Base-by-base conservation (phyloP, 2,888 invertebrate genomes). In the Carpatolechia fugitivella region DNA sequence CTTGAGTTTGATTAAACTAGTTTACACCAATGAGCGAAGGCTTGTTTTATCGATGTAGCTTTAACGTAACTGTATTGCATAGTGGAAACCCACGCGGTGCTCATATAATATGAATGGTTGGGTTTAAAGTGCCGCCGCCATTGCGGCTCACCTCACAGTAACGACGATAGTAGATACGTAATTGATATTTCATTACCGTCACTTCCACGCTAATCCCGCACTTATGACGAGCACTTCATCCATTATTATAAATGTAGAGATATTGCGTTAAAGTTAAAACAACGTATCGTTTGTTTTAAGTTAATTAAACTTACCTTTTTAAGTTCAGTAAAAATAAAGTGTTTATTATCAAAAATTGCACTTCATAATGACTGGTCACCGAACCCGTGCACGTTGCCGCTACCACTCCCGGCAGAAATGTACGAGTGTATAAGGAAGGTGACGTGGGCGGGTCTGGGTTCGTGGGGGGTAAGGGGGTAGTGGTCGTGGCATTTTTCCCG, bases 401-500 rank as follows among this genome's bases (percentile, higher is more conserved):
- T 44, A 10, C 13, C 44, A 44, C 44, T 44, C 44, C 2, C 29
- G 7, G 44, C 44, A 20, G 24, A 44, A 44, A 44, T 44, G 29
- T 8, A 41, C 18, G 11, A 10, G 6, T 14, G 36, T 36, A 36
- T 36, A 36, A 8, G 59, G 56, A 47, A 41, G 54, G 56, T 48
- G 47, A 4, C 24, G 24, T 24, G 24, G 24, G 24, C 3, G 3
- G 24, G 24, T 24, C 24, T 24, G 24, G 24, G 3, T 4, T 6
- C 24, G 24, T 24, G 24, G 70, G 64, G 72, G 72, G 67, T 56
- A 62, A n/a, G 60, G 60, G 57, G 49, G 55, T 50, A 51, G 61
- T 60, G 63, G 60, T n/a, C 16, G 5, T 49, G 49, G 35, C 33
- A 66, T 70, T 72, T 71, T 73, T 68, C 71, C 65, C 62, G 61